A percentile compares a stretch with the other conserved stretches of the same genome.
Conservation (phyloP, 2,113 vertebrate genomes). For the Hemiprocne comata region DNA sequence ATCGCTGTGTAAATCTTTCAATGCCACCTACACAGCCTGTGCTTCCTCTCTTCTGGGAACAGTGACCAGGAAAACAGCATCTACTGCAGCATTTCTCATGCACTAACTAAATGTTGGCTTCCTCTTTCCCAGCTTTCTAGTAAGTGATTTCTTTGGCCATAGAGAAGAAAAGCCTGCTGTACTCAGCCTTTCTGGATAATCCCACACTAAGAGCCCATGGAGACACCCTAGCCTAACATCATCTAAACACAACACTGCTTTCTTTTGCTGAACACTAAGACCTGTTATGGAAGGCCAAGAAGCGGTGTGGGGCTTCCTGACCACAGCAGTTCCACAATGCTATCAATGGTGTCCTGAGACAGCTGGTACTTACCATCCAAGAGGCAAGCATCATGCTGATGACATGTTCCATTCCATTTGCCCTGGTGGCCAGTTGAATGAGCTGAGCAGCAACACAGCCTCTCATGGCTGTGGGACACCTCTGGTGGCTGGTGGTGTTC, state of each 20-base stretch:
- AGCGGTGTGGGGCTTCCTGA: background rate
- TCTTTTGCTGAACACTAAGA: background rate
- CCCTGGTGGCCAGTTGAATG: background rate
- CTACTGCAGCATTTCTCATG: background rate
- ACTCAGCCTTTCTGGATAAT: background rate
- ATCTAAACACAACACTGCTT: background rate
- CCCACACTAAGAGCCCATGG: background rate
- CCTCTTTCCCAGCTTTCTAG: background rate
- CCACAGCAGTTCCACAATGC: background rate
- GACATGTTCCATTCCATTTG: background rate
- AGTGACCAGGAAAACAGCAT: background rate
- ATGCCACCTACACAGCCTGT: background rate
- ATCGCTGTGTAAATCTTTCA: background rate
- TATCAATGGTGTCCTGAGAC: background rate
- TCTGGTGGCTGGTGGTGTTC: background rate
- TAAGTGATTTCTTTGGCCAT: background rate
- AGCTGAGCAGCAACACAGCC: background rate
- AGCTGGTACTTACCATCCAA: background rate
- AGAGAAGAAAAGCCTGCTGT: background rate
- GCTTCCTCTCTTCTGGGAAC: background rate
- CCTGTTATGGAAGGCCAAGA: background rate
- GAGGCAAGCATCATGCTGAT: background rate
- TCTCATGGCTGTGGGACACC: rapidly evolving
- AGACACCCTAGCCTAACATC: background rate
- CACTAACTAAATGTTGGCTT: background rate